A percentile compares a stretch with the other conserved stretches of the same genome.
Evolutionary conservation across 2,113 vertebrate species (phyloP).

Genomic region (Pelvicachromis taeniatus): DNA sequence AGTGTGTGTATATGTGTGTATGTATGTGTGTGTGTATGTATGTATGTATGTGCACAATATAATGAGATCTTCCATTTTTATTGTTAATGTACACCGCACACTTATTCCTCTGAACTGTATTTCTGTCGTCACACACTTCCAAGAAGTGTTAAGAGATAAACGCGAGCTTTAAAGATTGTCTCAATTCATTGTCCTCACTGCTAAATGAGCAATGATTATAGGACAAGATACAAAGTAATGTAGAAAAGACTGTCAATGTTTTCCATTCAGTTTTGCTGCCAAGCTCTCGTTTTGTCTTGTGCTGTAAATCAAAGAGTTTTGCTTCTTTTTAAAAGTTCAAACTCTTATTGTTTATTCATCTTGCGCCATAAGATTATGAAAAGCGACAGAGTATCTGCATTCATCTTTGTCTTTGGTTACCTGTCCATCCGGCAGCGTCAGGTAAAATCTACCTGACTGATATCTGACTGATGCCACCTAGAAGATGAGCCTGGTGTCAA

Average conservation of each 20-base stretch:
- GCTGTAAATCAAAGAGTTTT: background rate
- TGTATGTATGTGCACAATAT: no score
- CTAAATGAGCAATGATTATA: background rate
- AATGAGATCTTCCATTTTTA: background rate
- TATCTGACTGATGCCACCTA: background rate
- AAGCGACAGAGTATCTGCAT: background rate
- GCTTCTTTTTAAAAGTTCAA: background rate
- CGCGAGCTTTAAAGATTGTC: background rate
- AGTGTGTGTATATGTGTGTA: background rate
- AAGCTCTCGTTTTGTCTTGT: background rate
- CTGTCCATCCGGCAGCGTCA: background rate
- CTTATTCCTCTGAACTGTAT: background rate
- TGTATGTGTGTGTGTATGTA: no score
- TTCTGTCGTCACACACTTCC: background rate
- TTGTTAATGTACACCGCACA: accelerated
- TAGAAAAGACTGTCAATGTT: background rate
- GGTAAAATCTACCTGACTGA: background rate
- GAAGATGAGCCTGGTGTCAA: background rate
- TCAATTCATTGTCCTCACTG: background rate
- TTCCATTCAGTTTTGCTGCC: background rate
- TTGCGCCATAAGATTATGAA: background rate
- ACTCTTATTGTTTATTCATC: background rate
- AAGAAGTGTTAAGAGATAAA: background rate
- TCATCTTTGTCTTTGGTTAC: background rate
- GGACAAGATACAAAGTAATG: background rate